A percentile compares a stretch with the other conserved stretches of the same genome.
Evolutionary conservation across 2,888 invertebrate species (phyloP).

Genomic region (Machimus rusticus): DNA sequence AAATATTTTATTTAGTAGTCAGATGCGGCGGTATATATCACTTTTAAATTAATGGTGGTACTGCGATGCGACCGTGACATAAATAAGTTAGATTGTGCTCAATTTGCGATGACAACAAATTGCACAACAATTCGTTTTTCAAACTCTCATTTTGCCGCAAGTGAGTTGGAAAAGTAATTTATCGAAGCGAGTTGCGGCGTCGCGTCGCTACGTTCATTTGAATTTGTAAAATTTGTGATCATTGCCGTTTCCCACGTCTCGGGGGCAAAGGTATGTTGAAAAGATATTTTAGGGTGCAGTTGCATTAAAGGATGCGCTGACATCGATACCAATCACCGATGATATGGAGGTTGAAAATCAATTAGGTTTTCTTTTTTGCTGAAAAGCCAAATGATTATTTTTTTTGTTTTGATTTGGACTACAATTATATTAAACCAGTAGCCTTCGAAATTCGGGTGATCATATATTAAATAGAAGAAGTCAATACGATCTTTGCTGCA

Average conservation of each 20-base stretch:
- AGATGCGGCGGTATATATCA: not conserved
- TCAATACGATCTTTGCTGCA: too few relatives aligned
- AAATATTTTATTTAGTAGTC: not conserved
- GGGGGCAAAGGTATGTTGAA: not conserved
- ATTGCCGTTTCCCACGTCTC: not conserved
- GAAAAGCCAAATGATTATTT: too few relatives aligned
- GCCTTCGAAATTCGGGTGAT: too few relatives aligned
- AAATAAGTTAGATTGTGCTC: constrained; percentile 21
- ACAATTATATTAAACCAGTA: too few relatives aligned
- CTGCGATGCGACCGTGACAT: constrained; percentile 19
- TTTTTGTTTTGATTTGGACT: too few relatives aligned
- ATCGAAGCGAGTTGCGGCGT: not conserved
- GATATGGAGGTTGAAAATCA: not conserved
- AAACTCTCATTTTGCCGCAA: not conserved
- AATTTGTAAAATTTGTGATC: not conserved
- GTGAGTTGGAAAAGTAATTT: not conserved
- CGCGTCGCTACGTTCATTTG: not conserved
- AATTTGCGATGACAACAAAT: constrained; percentile 35
- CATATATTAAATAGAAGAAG: too few relatives aligned
- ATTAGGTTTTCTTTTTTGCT: too few relatives aligned
- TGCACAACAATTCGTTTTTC: constrained; percentile 14
- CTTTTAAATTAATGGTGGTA: not conserved
- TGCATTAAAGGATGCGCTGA: not conserved
- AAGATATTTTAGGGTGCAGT: not conserved
- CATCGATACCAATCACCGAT: not conserved